These are phyloP conservation scores for Agrilus mali DNA, from an alignment of 2,888 invertebrate species.

Conservation along the genomic window DNA sequence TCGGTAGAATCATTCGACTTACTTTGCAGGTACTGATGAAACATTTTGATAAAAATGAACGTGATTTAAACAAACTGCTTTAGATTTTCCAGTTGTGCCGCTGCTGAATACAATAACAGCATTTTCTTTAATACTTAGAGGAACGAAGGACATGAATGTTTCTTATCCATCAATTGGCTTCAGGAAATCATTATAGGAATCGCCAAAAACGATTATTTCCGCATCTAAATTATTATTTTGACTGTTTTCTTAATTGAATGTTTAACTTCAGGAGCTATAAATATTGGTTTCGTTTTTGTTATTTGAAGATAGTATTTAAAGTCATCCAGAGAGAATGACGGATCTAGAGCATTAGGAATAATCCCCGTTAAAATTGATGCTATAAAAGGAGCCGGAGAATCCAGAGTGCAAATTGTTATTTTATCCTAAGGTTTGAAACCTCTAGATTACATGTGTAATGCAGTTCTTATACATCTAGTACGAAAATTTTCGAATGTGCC, in stretches of 20 bases:
- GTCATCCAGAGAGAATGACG: conserved; percentile 16
- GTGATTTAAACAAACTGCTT: conserved; percentile 25
- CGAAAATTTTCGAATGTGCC: conserved; percentile 29
- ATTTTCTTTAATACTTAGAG: conserved; percentile 14
- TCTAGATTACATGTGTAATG: conserved; percentile 10
- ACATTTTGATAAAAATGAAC: conserved; percentile 5
- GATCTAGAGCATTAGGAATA: conserved; percentile 22
- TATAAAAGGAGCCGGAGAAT: conserved; percentile 35
- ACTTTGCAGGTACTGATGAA: too few relatives aligned
- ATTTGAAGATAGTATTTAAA: conserved; percentile 16
- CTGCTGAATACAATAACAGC: conserved; percentile 24
- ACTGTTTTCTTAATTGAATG: conserved; percentile 11
- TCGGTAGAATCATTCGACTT: too few relatives aligned
- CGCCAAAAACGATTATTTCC: conserved; percentile 16
- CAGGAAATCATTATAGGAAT: conserved; percentile 12
- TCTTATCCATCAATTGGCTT: conserved; percentile 12
- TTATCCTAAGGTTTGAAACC: conserved; percentile 34
- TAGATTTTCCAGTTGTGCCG: conserved; percentile 29
- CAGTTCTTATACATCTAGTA: conserved; percentile 11
- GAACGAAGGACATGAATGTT: conserved; percentile 15
- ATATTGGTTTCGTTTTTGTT: conserved; percentile 11
- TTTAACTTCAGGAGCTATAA: conserved; percentile 6
- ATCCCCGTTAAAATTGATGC: conserved; percentile 36
- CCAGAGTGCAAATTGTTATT: conserved; percentile 34
- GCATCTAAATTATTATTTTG: conserved; percentile 7